These are phyloP conservation scores for Falco novaeseelandiae DNA, from an alignment of 2,797 vertebrate genomes.

Conservation along the genomic window DNA sequence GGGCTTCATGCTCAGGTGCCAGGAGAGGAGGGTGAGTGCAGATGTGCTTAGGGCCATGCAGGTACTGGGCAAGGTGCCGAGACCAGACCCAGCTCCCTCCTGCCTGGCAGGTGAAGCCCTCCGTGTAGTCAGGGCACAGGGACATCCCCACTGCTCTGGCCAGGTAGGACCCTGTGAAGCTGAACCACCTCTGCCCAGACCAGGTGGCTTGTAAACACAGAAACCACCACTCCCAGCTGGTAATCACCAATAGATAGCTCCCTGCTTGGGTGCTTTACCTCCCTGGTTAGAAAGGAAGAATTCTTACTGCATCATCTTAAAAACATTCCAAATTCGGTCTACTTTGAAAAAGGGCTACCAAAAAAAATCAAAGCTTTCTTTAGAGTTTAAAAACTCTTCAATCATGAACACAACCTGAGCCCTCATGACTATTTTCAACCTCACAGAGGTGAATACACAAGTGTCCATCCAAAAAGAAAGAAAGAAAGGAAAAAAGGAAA, in stretches of 20 bases:
- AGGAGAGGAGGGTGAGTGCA: rapidly evolving
- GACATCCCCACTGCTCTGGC: background rate
- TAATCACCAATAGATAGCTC: background rate
- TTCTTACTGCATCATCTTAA: background rate
- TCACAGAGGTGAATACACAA: background rate
- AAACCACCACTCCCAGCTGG: background rate
- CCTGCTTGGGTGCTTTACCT: rapidly evolving
- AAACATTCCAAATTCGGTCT: background rate
- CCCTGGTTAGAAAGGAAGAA: background rate
- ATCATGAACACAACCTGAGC: background rate
- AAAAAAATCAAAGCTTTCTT: background rate
- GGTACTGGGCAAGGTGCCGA: rapidly evolving
- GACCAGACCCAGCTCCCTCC: background rate
- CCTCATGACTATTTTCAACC: background rate
- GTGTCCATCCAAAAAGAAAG: background rate
- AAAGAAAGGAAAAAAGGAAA: too few relatives aligned
- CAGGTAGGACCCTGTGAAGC: background rate
- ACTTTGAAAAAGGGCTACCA: background rate
- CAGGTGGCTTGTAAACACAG: background rate
- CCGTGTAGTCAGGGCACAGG: rapidly evolving
- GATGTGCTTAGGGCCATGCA: rapidly evolving
- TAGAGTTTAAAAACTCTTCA: background rate
- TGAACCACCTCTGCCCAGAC: background rate
- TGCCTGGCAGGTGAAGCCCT: background rate
- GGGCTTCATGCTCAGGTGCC: rapidly evolving